Base-by-base conservation (phyloP, 2,888 invertebrate genomes). In the Miltochrista miniata region DNA sequence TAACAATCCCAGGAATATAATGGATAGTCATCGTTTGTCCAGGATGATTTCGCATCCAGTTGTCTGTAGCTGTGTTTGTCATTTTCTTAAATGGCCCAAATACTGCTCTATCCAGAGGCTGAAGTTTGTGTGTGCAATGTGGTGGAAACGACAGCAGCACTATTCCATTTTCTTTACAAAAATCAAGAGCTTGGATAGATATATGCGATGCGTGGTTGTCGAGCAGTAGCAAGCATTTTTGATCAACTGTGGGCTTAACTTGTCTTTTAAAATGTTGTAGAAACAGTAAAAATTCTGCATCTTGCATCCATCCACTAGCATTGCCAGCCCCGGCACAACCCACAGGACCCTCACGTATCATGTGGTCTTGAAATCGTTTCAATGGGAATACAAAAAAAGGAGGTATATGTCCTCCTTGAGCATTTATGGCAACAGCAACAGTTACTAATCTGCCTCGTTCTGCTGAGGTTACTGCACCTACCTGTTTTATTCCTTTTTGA, bases 121-220 rank as follows among this genome's bases (percentile, higher is more conserved):
- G 55, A n/a, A 61, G 41, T 38, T 57, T 61, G 33, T 57, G 54
- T 4, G 54, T 57, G 48, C 48, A 54, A 37, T 59, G 55, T 8
- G 57, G 59, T 9, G 56, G 35, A 36, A 36, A 36, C 11, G 44
- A 15, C 12, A 60, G 41, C 48, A 64, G 9, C 11, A 60, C 49
- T 40, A 63, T 57, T 34, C 57, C 56, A 59, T 56, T 59, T 45
- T 48, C 45, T 45, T 57, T 62, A 33, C 56, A 54, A 60, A 38
- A 60, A 38, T 62, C 61, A 14, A 67, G 35, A 14, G 52, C 49
- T 38, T 59, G 42, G 13, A 64, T 44, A 39, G 54, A 42, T 36
- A 55, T 38, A 48, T 64, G 59, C 8, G 55, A 56, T 35, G 38
- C 37, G 49, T 63, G 59, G 30, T 62, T 62, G 44, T 59, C 56